Evolutionary conservation across 1,140 invertebrate genomes (phyloP).

Genomic region (Drepana arcuata): DNA sequence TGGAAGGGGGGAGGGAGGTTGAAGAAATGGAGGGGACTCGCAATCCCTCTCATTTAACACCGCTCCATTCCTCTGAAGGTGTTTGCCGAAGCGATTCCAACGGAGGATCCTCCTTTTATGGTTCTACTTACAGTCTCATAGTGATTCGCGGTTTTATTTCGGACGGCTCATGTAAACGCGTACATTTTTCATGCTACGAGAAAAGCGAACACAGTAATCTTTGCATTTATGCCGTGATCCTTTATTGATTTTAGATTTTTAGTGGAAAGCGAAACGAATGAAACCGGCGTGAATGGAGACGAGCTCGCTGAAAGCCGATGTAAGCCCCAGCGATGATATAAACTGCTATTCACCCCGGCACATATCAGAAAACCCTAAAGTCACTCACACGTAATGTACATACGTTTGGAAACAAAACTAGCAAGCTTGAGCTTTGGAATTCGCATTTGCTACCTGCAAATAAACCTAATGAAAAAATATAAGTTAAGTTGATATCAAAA

Average conservation of each 20-base stretch:
- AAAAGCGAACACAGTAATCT: constrained; percentile 62
- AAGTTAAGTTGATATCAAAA: no score
- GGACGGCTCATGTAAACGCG: constrained; percentile 60
- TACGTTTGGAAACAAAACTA: no score
- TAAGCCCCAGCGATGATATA: constrained; percentile 64
- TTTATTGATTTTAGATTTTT: constrained; percentile 72
- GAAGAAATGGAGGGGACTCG: constrained; percentile 31
- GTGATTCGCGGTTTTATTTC: constrained; percentile 70
- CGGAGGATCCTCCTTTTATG: constrained; percentile 64
- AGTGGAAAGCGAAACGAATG: constrained; percentile 66
- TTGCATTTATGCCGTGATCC: constrained; percentile 69
- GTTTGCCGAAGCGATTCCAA: constrained; percentile 68
- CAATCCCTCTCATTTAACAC: constrained; percentile 71
- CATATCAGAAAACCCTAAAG: constrained; percentile 42
- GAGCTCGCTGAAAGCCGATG: constrained; percentile 56
- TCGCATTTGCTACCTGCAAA: no score
- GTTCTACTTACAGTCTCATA: constrained; percentile 67
- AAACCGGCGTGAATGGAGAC: constrained; percentile 64
- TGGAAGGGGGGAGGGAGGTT: constrained; percentile 14
- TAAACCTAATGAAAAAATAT: no score
- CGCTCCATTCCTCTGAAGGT: constrained; percentile 63
- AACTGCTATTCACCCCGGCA: constrained; percentile 49
- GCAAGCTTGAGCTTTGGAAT: constrained; percentile 1
- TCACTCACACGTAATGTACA: constrained; percentile 10
- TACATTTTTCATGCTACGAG: constrained; percentile 64